Evolutionary conservation across 1,140 invertebrate genomes (phyloP).

Genomic region (Orchesella cincta): DNA sequence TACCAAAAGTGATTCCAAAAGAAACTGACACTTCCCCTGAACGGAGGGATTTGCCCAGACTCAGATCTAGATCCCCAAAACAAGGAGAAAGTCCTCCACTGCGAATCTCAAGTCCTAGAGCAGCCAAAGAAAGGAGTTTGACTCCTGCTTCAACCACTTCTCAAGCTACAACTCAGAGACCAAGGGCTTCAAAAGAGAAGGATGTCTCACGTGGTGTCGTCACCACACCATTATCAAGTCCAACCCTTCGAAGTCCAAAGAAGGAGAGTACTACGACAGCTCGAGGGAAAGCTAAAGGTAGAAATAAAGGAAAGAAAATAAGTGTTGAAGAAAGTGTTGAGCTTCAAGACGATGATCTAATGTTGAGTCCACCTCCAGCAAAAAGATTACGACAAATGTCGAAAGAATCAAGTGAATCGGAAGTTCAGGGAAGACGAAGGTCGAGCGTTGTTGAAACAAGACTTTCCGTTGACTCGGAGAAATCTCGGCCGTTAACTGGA

Average conservation of each 20-base stretch:
- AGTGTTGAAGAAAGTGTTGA: not conserved
- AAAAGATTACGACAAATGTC: not conserved
- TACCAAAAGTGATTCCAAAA: not conserved
- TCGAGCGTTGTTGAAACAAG: not conserved
- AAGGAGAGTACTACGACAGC: not conserved
- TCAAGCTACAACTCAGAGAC: not conserved
- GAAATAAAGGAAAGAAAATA: not conserved
- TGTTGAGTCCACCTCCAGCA: not conserved
- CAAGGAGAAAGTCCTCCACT: not conserved
- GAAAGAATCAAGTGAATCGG: not conserved
- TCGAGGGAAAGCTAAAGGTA: not conserved
- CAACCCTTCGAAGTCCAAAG: not conserved
- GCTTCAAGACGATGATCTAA: not conserved
- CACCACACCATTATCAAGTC: not conserved
- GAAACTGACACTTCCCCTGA: not conserved
- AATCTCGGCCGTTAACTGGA: not conserved
- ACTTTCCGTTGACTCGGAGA: not conserved
- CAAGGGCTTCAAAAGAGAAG: not conserved
- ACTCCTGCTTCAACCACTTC: not conserved
- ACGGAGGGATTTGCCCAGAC: not conserved
- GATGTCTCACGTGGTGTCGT: not conserved
- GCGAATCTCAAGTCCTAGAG: constrained; percentile 15
- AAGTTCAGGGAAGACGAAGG: not conserved
- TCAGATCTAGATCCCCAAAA: constrained; percentile 12
- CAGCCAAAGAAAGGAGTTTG: constrained; percentile 15